Base-by-base conservation (phyloP, 2,797 vertebrate species). In the Sus cebifrons region DNA sequence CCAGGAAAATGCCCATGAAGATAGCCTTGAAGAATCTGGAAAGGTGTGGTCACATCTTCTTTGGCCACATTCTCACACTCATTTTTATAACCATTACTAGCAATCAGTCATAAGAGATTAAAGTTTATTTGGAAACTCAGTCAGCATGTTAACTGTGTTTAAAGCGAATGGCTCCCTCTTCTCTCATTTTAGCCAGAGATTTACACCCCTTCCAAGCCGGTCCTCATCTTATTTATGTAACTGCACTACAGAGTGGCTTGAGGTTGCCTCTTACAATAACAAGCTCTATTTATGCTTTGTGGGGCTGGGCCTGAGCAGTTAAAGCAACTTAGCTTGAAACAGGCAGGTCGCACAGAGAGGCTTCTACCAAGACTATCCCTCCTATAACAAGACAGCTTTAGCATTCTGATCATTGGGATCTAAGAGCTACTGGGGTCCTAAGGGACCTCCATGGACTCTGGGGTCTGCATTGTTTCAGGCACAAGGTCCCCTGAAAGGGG, bases 41-140 rank as follows among this genome's bases (percentile, higher is more conserved):
- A 81, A 87, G 91, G 71, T 67, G 71, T 54, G 60, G 79, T 32
- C 56, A 56, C 32, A 67, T 74, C 44, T 83, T 83, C 44, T 49
- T 77, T 11, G 56, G 78, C 60, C 71, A n/a, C 12, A 73, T 89
- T 87, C 77, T 91, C 71, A 40, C 1, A 5, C 9, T 87, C 77
- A 40, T 64, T 96, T 95, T 95, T 89, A 81, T 78, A 86, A 74
- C 75, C 81, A 86, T 94, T 77, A 65, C 64, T 49, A 92, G 64
- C 68, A 75, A 94, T 96, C 79, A 91, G 86, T 93, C 95, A 94
- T 96, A 82, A 94, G 87, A 97, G 96, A 97, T 97, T 97, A 91
- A 96, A 96, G 91, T 96, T 97, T 97, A 95, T 97, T 97, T 97
- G 95, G 96, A 97, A 97, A 94, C 86, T 91, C 93, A 95, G 75